Conservation (phyloP, 2,888 invertebrate genomes). For the Scrobipalpa costella region DNA sequence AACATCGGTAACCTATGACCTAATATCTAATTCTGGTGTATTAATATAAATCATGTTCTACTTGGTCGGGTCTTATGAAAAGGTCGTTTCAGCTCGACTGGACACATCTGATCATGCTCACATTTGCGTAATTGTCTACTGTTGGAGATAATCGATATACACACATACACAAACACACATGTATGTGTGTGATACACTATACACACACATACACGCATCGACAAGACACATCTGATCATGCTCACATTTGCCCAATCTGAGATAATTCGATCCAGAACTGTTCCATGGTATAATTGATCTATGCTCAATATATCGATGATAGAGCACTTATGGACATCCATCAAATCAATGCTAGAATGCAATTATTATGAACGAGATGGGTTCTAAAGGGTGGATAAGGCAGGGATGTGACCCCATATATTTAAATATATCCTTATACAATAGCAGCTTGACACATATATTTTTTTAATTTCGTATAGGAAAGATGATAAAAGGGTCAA, state of each 20-base stretch:
- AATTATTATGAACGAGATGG: neutral
- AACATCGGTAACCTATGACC: neutral
- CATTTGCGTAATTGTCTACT: neutral
- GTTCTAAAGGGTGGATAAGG: neutral
- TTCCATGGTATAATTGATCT: neutral
- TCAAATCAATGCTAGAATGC: neutral
- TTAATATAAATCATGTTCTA: neutral
- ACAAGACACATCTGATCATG: too few species aligned
- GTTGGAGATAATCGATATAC: too few species aligned
- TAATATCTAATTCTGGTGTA: neutral
- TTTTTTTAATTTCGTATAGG: too few species aligned
- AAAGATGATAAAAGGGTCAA: too few species aligned
- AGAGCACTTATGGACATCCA: neutral
- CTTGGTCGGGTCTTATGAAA: constrained; percentile 1
- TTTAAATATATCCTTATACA: too few species aligned
- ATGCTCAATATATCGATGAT: neutral
- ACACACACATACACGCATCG: too few species aligned
- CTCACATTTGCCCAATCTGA: neutral
- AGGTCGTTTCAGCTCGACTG: neutral
- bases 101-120: neutral
- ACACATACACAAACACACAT: too few species aligned
- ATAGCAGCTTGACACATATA: too few species aligned
- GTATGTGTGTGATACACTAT: too few species aligned
- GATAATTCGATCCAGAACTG: neutral
- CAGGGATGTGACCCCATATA: too few species aligned